These are phyloP conservation scores for Malacosoma neustria DNA, from an alignment of 2,888 invertebrate genomes.

Conservation along the genomic window DNA sequence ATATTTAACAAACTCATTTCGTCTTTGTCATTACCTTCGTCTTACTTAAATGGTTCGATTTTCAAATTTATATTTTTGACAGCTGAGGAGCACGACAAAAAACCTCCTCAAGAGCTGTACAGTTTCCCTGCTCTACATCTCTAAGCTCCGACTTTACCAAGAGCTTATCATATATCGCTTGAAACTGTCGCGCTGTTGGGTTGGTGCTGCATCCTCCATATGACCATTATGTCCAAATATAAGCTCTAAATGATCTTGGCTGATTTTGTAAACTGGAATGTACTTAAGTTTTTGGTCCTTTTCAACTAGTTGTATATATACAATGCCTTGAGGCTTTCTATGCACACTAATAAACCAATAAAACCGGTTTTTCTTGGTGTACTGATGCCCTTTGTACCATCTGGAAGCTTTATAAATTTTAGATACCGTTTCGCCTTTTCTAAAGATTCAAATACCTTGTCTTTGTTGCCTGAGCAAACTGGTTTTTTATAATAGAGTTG, in stretches of 20 bases:
- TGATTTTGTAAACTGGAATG: not conserved
- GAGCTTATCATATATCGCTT: not conserved
- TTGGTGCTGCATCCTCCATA: not conserved
- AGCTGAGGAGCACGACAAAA: slow-evolving; percentile 6
- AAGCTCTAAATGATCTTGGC: not conserved
- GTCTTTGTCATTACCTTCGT: not conserved
- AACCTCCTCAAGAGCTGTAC: slow-evolving; percentile 7
- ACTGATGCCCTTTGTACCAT: slow-evolving; percentile 7
- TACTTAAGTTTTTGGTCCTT: not conserved
- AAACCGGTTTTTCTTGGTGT: slow-evolving; percentile 15
- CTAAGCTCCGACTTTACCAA: slow-evolving; percentile 4
- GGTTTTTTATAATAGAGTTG: slow-evolving; percentile 5
- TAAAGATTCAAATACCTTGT: not conserved
- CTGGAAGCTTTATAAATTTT: slow-evolving; percentile 9
- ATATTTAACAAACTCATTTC: not conserved
- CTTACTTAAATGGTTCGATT: not conserved
- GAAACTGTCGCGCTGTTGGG: not conserved
- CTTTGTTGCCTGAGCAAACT: slow-evolving; percentile 1
- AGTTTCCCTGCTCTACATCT: slow-evolving; percentile 6
- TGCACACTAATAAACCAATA: slow-evolving; percentile 24
- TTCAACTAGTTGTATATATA: not conserved
- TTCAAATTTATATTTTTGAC: not conserved
- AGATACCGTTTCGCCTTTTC: slow-evolving; percentile 7
- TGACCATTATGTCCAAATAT: not conserved
- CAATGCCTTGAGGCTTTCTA: not conserved